A percentile compares a stretch with the other conserved stretches of the same genome.
These are phyloP conservation scores for Pristionchus pacificus DNA, from an alignment of 1,140 invertebrate species.

Conservation along the genomic window DNA sequence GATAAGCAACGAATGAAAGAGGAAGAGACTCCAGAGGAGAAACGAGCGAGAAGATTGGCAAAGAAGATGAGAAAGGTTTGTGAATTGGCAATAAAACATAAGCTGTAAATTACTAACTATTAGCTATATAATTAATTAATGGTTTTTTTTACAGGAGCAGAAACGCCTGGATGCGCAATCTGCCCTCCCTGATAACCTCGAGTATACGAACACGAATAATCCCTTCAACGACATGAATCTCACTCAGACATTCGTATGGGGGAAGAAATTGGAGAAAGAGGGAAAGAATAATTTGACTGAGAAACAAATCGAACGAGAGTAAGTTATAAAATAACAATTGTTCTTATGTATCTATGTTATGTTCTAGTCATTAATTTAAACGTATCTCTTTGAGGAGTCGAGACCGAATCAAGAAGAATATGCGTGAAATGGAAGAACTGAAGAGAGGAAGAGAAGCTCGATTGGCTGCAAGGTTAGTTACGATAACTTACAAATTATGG, in stretches of 20 bases:
- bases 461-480: constrained; percentile 67
- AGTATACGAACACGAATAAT: constrained; percentile 93
- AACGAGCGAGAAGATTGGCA: constrained; percentile 74
- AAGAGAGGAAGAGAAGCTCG: constrained; percentile 82
- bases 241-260: constrained; percentile 88
- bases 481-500: too few species aligned
- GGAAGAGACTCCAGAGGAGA: constrained; percentile 90
- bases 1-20: constrained; percentile 80
- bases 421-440: constrained; percentile 63
- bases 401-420: constrained; percentile 41
- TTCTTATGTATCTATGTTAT: constrained; percentile 16
- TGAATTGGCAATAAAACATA: too few species aligned
- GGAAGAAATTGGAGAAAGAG: constrained; percentile 90
- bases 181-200: constrained; percentile 38
- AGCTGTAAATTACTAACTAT: too few species aligned
- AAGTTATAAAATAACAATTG: too few species aligned
- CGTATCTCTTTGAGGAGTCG: constrained; percentile 39
- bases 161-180: constrained; percentile 15
- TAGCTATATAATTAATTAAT: constrained; percentile 90
- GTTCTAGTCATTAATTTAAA: background rate
- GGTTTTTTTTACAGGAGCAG: constrained; percentile 65
- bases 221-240: constrained; percentile 95
- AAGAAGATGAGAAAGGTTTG: constrained; percentile 90
- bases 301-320: constrained; percentile 79
- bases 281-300: constrained; percentile 74